A percentile compares a stretch with the other conserved stretches of the same genome.
These are phyloP conservation scores for Meles meles DNA, from an alignment of 2,113 vertebrate genomes.

Conservation along the genomic window DNA sequence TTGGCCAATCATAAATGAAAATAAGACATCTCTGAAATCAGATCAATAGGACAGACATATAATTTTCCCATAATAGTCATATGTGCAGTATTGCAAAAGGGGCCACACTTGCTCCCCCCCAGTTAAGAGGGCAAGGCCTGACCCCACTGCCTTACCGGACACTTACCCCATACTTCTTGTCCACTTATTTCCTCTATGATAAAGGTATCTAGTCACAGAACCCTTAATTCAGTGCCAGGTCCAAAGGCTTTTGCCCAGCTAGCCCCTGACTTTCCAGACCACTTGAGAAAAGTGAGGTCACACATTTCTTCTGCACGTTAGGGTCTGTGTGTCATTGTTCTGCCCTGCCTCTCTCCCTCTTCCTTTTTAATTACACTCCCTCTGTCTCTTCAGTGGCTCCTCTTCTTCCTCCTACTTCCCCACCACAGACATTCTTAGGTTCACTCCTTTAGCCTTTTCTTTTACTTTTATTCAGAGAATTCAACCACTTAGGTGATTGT, in stretches of 20 bases:
- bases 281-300: not conserved
- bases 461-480: constrained; percentile 28
- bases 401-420: not conserved
- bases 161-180: no score
- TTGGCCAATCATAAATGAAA: constrained; percentile 27
- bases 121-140: not conserved
- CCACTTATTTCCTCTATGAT: not conserved
- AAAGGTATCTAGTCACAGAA: not conserved
- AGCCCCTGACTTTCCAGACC: not conserved
- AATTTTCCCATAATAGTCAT: not conserved
- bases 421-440: not conserved
- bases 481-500: constrained; percentile 10
- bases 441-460: not conserved
- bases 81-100: not conserved
- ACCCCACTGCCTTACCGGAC: not conserved
- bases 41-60: not conserved
- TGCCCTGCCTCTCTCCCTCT: not conserved
- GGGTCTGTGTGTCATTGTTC: not conserved
- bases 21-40: constrained; percentile 9
- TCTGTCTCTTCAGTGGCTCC: not conserved
- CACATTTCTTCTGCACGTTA: not conserved
- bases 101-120: not conserved
- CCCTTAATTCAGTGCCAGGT: not conserved
- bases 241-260: not conserved
- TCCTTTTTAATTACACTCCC: not conserved